Base-by-base conservation (phyloP, 1,140 invertebrate species). In the Drosophila rufa region DNA sequence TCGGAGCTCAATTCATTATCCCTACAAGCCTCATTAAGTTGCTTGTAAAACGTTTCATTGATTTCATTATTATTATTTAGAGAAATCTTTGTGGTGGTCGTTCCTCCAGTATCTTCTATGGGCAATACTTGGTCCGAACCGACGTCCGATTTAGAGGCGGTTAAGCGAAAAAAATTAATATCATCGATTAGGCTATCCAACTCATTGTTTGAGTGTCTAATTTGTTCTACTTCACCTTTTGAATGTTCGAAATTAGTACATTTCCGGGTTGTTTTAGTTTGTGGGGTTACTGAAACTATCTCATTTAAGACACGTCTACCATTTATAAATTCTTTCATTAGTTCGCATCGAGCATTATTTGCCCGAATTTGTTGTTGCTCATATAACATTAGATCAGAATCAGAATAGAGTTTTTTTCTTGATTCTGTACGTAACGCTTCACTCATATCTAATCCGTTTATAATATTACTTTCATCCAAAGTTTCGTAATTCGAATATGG, bases 31-130 rank as follows among this genome's bases (percentile, higher is more conserved):
- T 96, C 96, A 93, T 98, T 98, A 19, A 98, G 94, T 91, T 96
- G 97, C 76, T 96, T 95, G 92, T 98, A 98, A 93, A 98, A 98
- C 12, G 96, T 96, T 93, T 98, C 97, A 91, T 97, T 96, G 5
- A 97, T 96, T 93, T 98, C 97, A 91, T 96, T 95, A 30, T 65
- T 56, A n/a, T n/a, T 50, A 33, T 50, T 9, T 57, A 45, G 14
- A 15, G 51, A 7, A 12, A 27, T 33, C 4, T 19, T 14, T 58
- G 8, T 6, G 19, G 19, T 38, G 8, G 22, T 40, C 19, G 83
- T 87, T 55, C 91, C 91, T 3, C 91, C 91, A 14, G 91, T 71
- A 50, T 92, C 91, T 55, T 87, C 91, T 30, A 92, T 92, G 2
- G 91, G 78, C 4, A 78, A 51, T 38, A 70, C 68, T 55, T 90